A percentile compares a stretch with the other conserved stretches of the same genome.
Evolutionary conservation across 2,113 vertebrate genomes (phyloP).

Genomic region (Indicator maculatus): DNA sequence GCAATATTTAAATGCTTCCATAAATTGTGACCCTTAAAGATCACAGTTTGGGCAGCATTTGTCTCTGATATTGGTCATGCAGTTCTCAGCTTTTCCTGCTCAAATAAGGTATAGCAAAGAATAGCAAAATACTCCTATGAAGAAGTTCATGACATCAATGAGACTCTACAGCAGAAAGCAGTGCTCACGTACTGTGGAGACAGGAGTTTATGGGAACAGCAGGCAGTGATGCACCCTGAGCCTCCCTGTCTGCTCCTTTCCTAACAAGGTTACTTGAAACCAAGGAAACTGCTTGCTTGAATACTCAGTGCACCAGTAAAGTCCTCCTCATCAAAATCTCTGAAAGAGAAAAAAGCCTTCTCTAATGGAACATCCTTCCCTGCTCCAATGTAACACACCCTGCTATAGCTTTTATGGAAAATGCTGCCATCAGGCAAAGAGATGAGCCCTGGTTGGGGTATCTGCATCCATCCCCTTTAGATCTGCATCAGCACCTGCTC

Average conservation of each 20-base stretch:
- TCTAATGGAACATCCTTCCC: neutral
- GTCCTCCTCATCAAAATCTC: neutral
- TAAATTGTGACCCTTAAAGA: rapidly evolving
- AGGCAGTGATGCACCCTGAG: neutral
- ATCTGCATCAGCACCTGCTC: neutral
- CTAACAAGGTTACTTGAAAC: neutral
- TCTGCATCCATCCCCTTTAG: neutral
- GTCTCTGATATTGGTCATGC: neutral
- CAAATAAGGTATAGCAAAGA: neutral
- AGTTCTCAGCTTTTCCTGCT: neutral
- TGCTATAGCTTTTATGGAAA: neutral
- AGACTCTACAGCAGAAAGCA: neutral
- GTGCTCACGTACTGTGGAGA: neutral
- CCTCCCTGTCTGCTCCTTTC: neutral
- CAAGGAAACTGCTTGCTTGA: neutral
- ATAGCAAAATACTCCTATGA: neutral
- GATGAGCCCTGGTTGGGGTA: neutral
- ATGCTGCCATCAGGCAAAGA: neutral
- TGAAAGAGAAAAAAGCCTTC: neutral
- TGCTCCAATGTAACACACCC: rapidly evolving
- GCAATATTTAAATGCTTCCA: neutral
- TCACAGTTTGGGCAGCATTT: neutral
- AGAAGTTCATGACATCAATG: neutral
- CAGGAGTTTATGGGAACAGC: neutral
- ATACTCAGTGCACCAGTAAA: neutral